phyloP scores from a whole-genome alignment of 1,140 invertebrate genomes.

The Rhopalosiphum padi region DNA sequence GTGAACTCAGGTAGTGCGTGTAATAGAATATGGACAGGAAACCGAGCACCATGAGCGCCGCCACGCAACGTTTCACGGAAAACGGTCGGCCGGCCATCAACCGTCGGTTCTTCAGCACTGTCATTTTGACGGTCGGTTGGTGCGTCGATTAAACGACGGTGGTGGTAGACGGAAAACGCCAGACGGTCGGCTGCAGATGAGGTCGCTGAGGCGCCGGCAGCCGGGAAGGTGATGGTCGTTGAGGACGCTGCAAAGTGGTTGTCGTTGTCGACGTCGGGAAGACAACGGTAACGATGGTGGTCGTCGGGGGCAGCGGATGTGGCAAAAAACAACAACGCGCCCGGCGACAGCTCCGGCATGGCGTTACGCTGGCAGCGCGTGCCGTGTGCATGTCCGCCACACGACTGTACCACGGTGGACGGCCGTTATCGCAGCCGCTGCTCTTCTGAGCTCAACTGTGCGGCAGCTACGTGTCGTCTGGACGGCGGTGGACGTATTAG shows the following conservation, averaged over 20 bases:
- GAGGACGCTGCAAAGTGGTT: not conserved
- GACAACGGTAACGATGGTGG: not conserved
- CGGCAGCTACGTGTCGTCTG: not conserved
- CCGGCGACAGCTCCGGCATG: conserved; percentile 53
- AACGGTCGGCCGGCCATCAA: conserved; percentile 62
- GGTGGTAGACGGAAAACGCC: not conserved
- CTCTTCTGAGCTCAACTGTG: not conserved
- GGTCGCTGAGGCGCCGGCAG: not conserved
- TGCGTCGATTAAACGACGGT: not conserved
- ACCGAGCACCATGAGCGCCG: conserved; percentile 71
- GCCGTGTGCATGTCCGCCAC: conserved; percentile 22
- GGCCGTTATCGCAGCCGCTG: not conserved
- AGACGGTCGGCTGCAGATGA: not conserved
- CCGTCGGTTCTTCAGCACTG: conserved; percentile 26
- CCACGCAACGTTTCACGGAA: conserved; percentile 76
- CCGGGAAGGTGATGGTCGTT: not conserved
- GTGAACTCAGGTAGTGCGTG: conserved; percentile 74
- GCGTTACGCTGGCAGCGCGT: not conserved
- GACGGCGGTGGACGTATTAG: not conserved
- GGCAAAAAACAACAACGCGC: not conserved
- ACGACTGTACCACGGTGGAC: not conserved
- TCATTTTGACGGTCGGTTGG: not conserved
- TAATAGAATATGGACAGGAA: conserved; percentile 77
- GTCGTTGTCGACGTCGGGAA: not conserved
- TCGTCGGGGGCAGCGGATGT: not conserved